phyloP scores from a whole-genome alignment of 2,113 vertebrate species.

The Eclectus roratus region DNA sequence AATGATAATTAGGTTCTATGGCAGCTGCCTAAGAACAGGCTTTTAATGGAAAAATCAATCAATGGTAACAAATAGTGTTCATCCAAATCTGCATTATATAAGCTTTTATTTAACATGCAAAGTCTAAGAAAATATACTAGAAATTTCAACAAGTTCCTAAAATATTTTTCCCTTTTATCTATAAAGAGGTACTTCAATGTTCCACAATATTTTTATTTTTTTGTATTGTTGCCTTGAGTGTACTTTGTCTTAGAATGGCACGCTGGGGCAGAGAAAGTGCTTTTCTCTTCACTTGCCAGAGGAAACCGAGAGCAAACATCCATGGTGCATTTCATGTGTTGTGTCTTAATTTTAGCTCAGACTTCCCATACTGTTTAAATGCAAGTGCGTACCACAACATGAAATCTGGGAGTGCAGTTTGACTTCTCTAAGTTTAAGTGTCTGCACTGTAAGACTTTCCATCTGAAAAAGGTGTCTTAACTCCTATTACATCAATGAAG shows the following conservation, averaged over 20 bases:
- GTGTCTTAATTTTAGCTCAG: not conserved
- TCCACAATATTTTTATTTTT: not conserved
- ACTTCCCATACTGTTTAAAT: not conserved
- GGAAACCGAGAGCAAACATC: not conserved
- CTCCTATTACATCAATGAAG: not conserved
- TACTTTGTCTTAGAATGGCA: not conserved
- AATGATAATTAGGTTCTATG: not conserved
- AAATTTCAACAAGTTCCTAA: not conserved
- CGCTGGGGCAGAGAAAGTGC: not conserved
- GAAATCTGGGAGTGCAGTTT: not conserved
- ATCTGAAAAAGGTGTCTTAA: not conserved
- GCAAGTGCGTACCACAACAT: not conserved
- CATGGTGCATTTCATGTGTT: not conserved
- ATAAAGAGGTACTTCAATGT: not conserved
- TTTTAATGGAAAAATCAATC: not conserved
- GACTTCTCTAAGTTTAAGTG: not conserved
- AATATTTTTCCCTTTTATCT: not conserved
- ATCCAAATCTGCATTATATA: not conserved
- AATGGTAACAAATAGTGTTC: not conserved
- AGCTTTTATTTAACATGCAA: not conserved
- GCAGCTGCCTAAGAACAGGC: not conserved
- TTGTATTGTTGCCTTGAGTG: not conserved
- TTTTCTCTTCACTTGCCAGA: not conserved
- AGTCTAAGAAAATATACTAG: not conserved
- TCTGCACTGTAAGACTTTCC: not conserved